phyloP scores from a whole-genome alignment of 2,797 vertebrate species.

The Vipera ursinii region DNA sequence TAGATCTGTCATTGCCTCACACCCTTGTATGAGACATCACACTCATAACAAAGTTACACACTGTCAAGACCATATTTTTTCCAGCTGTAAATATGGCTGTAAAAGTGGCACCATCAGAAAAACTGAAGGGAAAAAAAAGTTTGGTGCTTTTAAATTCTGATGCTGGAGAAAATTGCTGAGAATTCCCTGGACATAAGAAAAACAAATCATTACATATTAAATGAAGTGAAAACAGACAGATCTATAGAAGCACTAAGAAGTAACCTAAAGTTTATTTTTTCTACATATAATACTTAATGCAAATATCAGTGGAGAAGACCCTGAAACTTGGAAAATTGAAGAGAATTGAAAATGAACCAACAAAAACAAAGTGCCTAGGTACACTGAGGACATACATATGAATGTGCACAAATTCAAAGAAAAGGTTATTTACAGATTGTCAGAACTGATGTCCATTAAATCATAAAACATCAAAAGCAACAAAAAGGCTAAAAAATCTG shows the following conservation, averaged over 20 bases:
- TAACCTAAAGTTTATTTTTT: not conserved
- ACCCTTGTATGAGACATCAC: not conserved
- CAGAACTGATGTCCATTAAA: not conserved
- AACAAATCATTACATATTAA: not conserved
- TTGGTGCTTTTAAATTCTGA: not conserved
- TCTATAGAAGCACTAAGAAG: not conserved
- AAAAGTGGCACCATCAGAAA: not conserved
- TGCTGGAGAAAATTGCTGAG: not conserved
- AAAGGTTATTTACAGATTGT: not conserved
- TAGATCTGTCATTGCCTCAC: not conserved
- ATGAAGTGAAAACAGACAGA: not conserved
- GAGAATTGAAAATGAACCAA: not conserved
- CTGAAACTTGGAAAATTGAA: not conserved
- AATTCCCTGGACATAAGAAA: not conserved
- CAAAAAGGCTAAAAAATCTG: not conserved
- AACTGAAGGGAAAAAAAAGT: not conserved
- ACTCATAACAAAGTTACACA: not conserved
- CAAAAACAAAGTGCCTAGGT: not conserved
- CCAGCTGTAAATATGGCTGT: not conserved
- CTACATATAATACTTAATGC: not conserved
- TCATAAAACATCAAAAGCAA: not conserved
- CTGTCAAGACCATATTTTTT: not conserved
- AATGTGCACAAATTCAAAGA: not conserved
- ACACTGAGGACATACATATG: not conserved
- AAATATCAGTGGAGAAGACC: not conserved